Conservation (phyloP, 2,113 vertebrate genomes). For the Martes martes region DNA sequence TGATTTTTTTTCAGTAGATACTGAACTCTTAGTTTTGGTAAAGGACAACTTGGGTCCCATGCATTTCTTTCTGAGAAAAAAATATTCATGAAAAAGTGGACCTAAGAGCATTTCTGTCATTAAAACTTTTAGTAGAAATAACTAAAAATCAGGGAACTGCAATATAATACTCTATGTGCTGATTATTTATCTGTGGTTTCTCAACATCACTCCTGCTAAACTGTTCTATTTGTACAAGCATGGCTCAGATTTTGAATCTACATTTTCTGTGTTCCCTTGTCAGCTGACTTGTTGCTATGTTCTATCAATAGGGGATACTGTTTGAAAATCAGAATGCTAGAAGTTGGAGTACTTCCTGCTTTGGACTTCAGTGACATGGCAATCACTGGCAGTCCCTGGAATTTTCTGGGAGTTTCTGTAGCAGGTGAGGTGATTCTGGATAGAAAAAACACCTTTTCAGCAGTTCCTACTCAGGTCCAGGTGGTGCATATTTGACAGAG, state of each 20-base stretch:
- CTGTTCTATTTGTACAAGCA: neutral
- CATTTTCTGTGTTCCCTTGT: neutral
- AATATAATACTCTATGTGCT: neutral
- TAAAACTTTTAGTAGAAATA: neutral
- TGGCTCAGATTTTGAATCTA: neutral
- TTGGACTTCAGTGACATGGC: neutral
- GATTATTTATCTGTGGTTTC: neutral
- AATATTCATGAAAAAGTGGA: neutral
- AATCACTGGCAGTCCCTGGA: neutral
- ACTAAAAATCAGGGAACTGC: neutral
- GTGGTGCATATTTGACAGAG: neutral
- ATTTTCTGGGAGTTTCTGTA: neutral
- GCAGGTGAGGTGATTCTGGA: neutral
- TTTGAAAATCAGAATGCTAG: neutral
- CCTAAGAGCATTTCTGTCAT: neutral
- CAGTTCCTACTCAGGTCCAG: neutral
- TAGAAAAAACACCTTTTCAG: neutral
- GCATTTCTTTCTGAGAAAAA: neutral
- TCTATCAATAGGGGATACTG: neutral
- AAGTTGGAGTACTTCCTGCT: neutral
- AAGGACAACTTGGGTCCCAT: neutral
- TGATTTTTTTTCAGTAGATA: neutral
- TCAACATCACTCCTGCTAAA: neutral
- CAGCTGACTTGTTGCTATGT: neutral
- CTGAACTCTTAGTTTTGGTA: neutral